These are phyloP conservation scores for Catamblyrhynchus diadema DNA, from an alignment of 2,797 vertebrate genomes.

Conservation along the genomic window DNA sequence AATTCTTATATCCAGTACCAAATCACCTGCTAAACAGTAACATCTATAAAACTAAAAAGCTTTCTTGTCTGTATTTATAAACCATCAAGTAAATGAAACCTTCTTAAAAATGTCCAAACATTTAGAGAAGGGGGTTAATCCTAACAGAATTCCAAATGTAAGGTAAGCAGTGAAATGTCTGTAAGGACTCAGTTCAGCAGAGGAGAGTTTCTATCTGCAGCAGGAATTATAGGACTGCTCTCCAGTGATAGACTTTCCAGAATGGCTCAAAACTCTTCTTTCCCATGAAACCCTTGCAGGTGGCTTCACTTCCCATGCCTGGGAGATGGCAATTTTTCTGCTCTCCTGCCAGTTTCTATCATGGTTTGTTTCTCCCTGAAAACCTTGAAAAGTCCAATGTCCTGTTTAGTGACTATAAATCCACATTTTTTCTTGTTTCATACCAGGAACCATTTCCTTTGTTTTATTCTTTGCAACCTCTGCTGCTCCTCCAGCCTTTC, in stretches of 20 bases:
- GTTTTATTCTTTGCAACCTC: not conserved
- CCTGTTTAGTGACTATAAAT: not conserved
- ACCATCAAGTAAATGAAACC: not conserved
- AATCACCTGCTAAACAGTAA: not conserved
- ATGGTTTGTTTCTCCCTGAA: not conserved
- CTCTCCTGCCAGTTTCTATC: not conserved
- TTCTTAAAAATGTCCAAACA: not conserved
- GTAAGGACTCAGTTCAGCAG: not conserved
- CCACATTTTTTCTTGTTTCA: not conserved
- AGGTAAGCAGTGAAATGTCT: not conserved
- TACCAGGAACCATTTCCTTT: not conserved
- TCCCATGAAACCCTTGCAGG: not conserved
- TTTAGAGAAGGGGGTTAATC: not conserved
- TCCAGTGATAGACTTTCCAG: not conserved
- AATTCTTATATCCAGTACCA: not conserved
- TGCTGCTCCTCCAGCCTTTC: not conserved
- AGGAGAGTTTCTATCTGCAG: not conserved
- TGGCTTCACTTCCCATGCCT: not conserved
- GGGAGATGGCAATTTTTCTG: accelerated
- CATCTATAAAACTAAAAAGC: not conserved
- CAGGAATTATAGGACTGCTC: not conserved
- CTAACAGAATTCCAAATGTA: not conserved
- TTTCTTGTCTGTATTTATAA: not conserved
- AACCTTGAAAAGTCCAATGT: not conserved
- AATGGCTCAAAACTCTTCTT: not conserved